Evolutionary conservation across 2,888 invertebrate species (phyloP), one percentile per base, ranked within the genome.

Genomic region (Agrochola macilenta): DNA sequence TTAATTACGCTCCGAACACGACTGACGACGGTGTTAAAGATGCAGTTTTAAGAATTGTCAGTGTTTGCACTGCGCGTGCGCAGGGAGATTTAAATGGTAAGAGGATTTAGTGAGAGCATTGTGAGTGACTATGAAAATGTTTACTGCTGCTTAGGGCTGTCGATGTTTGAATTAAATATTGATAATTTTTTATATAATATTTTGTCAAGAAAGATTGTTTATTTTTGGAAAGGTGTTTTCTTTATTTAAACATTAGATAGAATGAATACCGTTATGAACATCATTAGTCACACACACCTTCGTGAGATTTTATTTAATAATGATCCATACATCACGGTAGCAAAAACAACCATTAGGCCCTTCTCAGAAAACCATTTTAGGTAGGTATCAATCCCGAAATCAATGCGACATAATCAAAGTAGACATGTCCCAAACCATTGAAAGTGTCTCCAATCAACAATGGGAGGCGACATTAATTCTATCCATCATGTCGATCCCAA

Each of bases 361-460:
- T 93, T 92, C 92, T 90, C 85, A 87, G 92, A 92, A 93, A 89
- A 86, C 90, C 89, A 84, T 90, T 91, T 91, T 89, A 90, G 90
- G 90, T 90, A 90, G 90, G 90, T 89, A 91, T 90, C 89, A 80
- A 87, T 88, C 86, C 85, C 84, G 87, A 89, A 93, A 93, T 94
- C 95, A 94, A 94, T 92, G 92, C 91, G 90, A 90, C 89, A 92
- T 89, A 92, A 93, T 92, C 92, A 92, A 93, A 92, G 91, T 90
- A 89, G 91, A 91, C 89, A 87, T 89, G 91, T 92, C 92, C 91
- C 91, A 90, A 91, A 90, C 93, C 91, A 94, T 94, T 93, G 92
- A 93, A 93, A 93, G 91, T 95, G 96, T 96, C 96, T 93, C 96
- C 96, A 95, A 96, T 95, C 95, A 94, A 96, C 96, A 96, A 96